These are phyloP conservation scores for Uloborus diversus DNA, from an alignment of 1,140 invertebrate species.

Conservation along the genomic window DNA sequence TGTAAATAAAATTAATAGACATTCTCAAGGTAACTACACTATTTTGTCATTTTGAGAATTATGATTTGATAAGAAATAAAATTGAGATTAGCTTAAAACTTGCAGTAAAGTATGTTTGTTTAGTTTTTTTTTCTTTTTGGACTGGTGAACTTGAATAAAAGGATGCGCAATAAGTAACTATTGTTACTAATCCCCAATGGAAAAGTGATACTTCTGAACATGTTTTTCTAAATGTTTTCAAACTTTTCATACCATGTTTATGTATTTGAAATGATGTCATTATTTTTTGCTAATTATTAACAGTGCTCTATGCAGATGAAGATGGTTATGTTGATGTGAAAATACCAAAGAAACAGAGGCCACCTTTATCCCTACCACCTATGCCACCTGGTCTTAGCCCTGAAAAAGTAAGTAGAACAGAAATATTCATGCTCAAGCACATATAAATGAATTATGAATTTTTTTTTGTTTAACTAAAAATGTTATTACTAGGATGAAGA, in stretches of 20 bases:
- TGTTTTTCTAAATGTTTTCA: too few relatives aligned
- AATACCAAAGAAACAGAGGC: conserved; percentile 61
- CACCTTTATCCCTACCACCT: conserved; percentile 80
- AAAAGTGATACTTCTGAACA: too few relatives aligned
- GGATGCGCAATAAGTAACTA: too few relatives aligned
- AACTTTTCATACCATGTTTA: too few relatives aligned
- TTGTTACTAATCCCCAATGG: too few relatives aligned
- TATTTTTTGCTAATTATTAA: not conserved
- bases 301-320: conserved; percentile 58
- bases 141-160: too few relatives aligned
- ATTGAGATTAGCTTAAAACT: too few relatives aligned
- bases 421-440: not conserved
- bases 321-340: conserved; percentile 60
- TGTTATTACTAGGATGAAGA: too few relatives aligned
- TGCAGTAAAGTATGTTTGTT: not conserved
- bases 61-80: too few relatives aligned
- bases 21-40: conserved; percentile 46
- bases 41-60: not conserved
- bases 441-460: not conserved
- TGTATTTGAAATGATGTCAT: not conserved
- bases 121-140: conserved; percentile 3
- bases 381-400: conserved; percentile 79
- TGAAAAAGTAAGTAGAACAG: conserved; percentile 73
- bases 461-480: too few relatives aligned
- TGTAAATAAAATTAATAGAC: conserved; percentile 51